These are phyloP conservation scores for Phyllotreta cruciferae DNA, from an alignment of 2,888 invertebrate species.

Conservation along the genomic window DNA sequence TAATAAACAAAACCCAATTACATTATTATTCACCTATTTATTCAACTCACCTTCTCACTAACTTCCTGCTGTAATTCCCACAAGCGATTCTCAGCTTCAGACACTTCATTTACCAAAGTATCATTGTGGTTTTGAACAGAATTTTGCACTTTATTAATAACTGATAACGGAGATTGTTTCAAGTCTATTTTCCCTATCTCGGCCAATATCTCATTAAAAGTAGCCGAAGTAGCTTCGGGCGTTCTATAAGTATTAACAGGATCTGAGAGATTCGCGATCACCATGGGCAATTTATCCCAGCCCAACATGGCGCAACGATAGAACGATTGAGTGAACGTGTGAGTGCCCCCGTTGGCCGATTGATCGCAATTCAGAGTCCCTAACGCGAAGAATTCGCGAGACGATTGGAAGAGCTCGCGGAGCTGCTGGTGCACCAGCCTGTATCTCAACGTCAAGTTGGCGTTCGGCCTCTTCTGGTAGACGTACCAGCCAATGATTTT, in stretches of 20 bases:
- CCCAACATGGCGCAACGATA: constrained; percentile 65
- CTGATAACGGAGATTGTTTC: too few relatives aligned
- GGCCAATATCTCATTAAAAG: constrained; percentile 51
- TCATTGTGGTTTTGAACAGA: too few relatives aligned
- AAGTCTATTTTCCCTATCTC: constrained; percentile 48
- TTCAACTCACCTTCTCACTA: too few relatives aligned
- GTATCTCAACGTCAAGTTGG: constrained; percentile 69
- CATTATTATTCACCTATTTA: too few relatives aligned
- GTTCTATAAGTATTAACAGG: constrained; percentile 53
- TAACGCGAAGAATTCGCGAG: constrained; percentile 67
- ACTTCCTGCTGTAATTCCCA: too few relatives aligned
- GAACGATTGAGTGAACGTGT: constrained; percentile 70
- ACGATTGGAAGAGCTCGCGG: constrained; percentile 65
- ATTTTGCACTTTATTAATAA: too few relatives aligned
- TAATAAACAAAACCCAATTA: too few relatives aligned
- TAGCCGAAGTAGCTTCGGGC: constrained; percentile 50
- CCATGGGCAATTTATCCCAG: constrained; percentile 63
- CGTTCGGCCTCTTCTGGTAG: constrained; percentile 64
- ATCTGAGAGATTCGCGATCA: constrained; percentile 62
- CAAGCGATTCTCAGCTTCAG: too few relatives aligned
- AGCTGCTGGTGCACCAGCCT: constrained; percentile 70
- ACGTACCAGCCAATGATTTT: constrained; percentile 75
- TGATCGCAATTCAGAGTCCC: constrained; percentile 67
- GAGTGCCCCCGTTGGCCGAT: constrained; percentile 65
- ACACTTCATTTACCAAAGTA: too few relatives aligned